Percentiles rank a stretch among this genome's conserved stretches.
Conservation (phyloP, 2,113 vertebrate genomes). For the Piprites chloris region DNA sequence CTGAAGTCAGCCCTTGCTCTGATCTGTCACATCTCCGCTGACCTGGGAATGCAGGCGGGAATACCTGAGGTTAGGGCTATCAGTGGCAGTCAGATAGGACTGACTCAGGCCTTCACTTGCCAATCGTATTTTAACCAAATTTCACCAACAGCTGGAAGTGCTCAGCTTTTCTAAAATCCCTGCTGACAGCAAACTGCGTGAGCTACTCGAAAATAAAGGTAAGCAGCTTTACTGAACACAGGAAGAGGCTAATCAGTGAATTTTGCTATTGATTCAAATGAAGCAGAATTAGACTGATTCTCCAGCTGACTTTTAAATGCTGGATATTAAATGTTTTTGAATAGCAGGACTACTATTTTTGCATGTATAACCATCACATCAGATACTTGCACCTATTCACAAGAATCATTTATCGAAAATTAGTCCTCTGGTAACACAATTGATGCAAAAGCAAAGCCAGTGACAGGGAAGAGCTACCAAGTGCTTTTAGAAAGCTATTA, state of each 20-base stretch:
- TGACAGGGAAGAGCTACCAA: neutral
- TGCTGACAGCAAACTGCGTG: neutral
- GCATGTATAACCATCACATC: neutral
- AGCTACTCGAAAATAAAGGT: constrained; percentile 8
- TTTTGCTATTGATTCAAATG: neutral
- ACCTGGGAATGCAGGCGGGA: neutral
- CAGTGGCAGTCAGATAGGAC: neutral
- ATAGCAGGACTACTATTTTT: neutral
- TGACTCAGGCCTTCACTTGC: neutral
- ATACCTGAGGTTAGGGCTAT: neutral
- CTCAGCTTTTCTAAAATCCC: neutral
- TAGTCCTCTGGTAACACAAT: neutral
- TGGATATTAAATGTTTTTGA: neutral
- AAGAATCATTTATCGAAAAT: neutral
- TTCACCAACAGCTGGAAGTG: neutral
- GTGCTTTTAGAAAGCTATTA: neutral
- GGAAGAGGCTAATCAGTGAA: constrained; percentile 17
- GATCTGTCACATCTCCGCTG: neutral
- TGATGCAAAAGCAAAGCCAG: neutral
- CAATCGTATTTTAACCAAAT: neutral
- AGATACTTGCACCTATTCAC: neutral
- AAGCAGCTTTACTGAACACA: constrained; percentile 6
- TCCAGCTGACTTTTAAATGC: neutral
- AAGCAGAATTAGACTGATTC: neutral
- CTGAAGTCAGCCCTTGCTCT: neutral